phyloP scores from a whole-genome alignment of 2,888 invertebrate genomes.

The Caenorhabditis sp. region DNA sequence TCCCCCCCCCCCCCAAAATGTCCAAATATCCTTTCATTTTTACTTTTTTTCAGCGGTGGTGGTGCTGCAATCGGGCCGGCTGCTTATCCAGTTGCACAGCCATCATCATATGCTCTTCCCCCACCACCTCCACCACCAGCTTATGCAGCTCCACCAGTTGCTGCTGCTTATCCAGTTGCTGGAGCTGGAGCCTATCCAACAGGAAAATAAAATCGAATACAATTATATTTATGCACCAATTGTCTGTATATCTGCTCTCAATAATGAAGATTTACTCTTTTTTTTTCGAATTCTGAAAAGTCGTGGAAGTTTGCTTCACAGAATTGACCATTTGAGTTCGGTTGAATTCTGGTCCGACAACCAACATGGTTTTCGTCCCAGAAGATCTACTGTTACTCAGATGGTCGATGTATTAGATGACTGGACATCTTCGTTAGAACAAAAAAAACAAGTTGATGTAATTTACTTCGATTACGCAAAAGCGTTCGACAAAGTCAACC shows the following conservation, averaged over 20 bases:
- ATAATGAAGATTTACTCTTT: neutral
- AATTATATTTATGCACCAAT: constrained; percentile 17
- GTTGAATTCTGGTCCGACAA: neutral
- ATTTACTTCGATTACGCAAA: neutral
- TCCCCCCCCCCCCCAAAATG: no score
- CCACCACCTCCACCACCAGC: constrained; percentile 22
- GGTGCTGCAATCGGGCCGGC: constrained; percentile 22
- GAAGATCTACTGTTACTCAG: neutral
- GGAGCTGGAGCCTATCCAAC: constrained; percentile 10
- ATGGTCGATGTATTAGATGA: neutral
- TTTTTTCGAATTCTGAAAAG: neutral
- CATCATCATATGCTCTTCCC: constrained; percentile 14
- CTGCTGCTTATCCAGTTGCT: neutral
- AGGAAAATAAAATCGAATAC: constrained; percentile 14
- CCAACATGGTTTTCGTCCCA: constrained; percentile 1
- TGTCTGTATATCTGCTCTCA: constrained; percentile 5
- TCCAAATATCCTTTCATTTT: no score
- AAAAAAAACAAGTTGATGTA: neutral
- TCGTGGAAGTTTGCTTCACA: neutral
- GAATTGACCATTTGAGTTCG: neutral
- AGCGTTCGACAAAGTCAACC: neutral
- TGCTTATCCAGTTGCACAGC: constrained; percentile 10
- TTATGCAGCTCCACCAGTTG: neutral
- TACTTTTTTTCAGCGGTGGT: constrained; percentile 19
- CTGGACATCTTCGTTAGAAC: neutral